Conservation (phyloP, 2,888 invertebrate genomes). For the Euclidia mi region DNA sequence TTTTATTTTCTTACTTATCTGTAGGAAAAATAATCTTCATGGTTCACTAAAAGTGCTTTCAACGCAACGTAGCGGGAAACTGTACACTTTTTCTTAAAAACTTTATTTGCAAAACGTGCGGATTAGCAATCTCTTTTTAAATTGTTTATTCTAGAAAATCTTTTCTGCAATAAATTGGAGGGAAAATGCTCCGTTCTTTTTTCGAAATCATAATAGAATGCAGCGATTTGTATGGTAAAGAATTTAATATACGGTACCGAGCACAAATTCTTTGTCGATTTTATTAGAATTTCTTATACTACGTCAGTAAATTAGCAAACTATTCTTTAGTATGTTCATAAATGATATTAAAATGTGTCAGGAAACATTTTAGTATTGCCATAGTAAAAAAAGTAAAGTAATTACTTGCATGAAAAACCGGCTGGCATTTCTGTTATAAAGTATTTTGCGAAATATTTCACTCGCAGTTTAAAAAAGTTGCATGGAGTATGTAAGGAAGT, state of each 20-base stretch:
- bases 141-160: constrained; percentile 35
- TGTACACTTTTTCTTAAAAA: constrained; percentile 19
- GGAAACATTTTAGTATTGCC: constrained; percentile 14
- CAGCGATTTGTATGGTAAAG: not conserved
- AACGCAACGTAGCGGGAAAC: constrained; percentile 32
- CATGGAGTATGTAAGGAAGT: constrained; percentile 37
- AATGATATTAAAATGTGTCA: not conserved
- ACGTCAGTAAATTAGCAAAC: not conserved
- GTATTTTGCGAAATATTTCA: constrained; percentile 46
- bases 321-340: not conserved
- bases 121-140: constrained; percentile 49
- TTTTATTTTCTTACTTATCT: constrained; percentile 52
- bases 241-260: constrained; percentile 18
- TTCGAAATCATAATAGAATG: constrained; percentile 24
- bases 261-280: not conserved
- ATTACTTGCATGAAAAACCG: constrained; percentile 32
- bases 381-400: constrained; percentile 30
- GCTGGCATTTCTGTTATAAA: constrained; percentile 39
- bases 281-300: constrained; percentile 2
- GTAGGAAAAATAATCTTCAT: constrained; percentile 45
- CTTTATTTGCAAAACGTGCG: constrained; percentile 25
- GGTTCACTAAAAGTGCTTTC: constrained; percentile 44
- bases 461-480: constrained; percentile 36
- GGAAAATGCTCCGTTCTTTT: constrained; percentile 22
- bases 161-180: constrained; percentile 18